phyloP scores from a whole-genome alignment of 1,140 invertebrate species.

The Nomia melanderi region DNA sequence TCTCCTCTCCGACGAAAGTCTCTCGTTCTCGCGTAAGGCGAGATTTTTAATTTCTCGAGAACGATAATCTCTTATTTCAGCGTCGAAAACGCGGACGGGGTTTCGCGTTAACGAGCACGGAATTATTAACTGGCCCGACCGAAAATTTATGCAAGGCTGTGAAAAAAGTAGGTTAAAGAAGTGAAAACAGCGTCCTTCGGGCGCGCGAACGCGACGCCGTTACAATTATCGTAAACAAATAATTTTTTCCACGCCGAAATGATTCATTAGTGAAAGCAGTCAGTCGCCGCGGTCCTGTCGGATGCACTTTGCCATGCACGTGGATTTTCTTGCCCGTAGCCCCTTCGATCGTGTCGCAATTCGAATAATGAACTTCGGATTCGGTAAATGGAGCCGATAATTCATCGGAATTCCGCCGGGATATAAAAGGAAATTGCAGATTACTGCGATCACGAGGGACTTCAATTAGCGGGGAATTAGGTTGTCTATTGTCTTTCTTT shows the following conservation, averaged over 20 bases:
- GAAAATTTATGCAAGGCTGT: constrained; percentile 21
- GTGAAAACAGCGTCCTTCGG: constrained; percentile 29
- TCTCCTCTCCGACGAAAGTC: too few relatives aligned
- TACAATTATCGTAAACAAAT: constrained; percentile 29
- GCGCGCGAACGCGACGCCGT: not conserved
- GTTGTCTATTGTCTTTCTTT: not conserved
- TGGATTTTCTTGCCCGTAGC: not conserved
- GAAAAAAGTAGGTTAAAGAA: constrained; percentile 37
- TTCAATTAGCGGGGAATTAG: not conserved
- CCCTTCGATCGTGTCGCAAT: not conserved
- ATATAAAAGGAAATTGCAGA: not conserved
- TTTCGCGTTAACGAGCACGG: constrained; percentile 27
- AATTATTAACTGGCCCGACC: constrained; percentile 26
- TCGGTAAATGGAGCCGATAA: not conserved
- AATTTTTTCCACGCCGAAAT: not conserved
- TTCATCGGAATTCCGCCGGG: not conserved
- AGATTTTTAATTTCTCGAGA: constrained; percentile 27
- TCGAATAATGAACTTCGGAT: not conserved
- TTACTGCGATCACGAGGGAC: not conserved
- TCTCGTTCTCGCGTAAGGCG: too few relatives aligned
- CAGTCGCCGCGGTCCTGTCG: not conserved
- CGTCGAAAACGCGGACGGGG: constrained; percentile 15
- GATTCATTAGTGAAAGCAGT: constrained; percentile 20
- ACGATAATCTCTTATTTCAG: constrained; percentile 29
- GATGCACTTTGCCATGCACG: not conserved